Evolutionary conservation across 2,888 invertebrate genomes (phyloP), one percentile per base, ranked within the genome.

Genomic region (Epinotia ramella): DNA sequence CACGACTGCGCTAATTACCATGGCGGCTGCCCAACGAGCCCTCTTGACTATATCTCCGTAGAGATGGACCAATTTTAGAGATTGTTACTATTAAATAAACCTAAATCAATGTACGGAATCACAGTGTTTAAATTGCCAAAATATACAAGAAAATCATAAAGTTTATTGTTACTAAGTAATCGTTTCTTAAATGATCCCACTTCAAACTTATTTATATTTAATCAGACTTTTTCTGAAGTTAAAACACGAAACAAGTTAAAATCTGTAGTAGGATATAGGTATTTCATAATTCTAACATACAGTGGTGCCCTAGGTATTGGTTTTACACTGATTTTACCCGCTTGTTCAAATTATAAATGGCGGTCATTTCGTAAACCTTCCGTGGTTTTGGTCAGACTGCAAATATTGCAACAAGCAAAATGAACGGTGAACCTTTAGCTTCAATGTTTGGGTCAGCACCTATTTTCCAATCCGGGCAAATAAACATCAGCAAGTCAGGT

Each of bases 41-140:
- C 96, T 66, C 86, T 96, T 73, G 95, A 96, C 84, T 88, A 94
- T 79, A 93, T 96, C 81, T 94, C 95, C 76, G 83, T 93, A 62
- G 79, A 82, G 18, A 76, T 86, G 53, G 84, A 85, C 11, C 75
- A 81, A 44, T 11, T 49, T 1, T 20, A 56, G n/a, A 13, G 28
- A 28, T 62, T 62, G 9, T 63, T 9, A 16, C 13, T 28, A 12
- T 13, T 3, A 63, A 40, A 18, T 16, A 40, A 16, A 28, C 24
- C 18, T 12, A 24, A 13, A 59, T 28, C 9, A 3, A 13, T 20
- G 20, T 18, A 12, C 46, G 4, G 40, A 7, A 46, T 12, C 13
- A 13, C 13, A 12, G 12, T 46, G 46, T 12, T 46, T 46, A 46
- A 46, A 46, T 13, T 13, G 13, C 3, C 46, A 13, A 2, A 46